Evolutionary conservation across 2,797 vertebrate genomes (phyloP).

Genomic region (Gymnothorax reevesii): DNA sequence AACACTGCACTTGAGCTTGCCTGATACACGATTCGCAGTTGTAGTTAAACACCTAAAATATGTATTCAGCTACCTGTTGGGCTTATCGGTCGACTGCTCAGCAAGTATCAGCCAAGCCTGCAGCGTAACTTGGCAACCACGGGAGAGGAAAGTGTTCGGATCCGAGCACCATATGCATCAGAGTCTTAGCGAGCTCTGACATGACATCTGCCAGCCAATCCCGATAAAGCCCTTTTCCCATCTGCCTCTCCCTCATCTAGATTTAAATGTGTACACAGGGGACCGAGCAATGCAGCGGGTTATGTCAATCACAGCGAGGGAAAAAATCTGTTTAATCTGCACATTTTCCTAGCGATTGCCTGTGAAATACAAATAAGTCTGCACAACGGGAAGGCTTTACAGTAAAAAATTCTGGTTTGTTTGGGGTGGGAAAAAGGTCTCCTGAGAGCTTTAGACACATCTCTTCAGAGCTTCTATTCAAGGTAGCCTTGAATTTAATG

Average conservation of each 20-base stretch:
- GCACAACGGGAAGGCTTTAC: not conserved
- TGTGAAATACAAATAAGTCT: not conserved
- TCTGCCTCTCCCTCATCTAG: not conserved
- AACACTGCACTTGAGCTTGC: not conserved
- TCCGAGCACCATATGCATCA: not conserved
- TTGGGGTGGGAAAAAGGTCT: not conserved
- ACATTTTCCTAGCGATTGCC: not conserved
- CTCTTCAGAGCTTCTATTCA: slow-evolving; percentile 34
- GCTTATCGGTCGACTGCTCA: not conserved
- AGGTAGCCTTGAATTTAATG: not conserved
- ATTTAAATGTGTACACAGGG: not conserved
- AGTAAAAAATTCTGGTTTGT: not conserved
- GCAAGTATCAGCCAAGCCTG: not conserved
- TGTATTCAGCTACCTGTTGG: not conserved
- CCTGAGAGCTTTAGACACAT: slow-evolving; percentile 11
- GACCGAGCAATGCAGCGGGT: not conserved
- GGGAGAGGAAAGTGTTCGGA: not conserved
- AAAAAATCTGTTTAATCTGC: not conserved
- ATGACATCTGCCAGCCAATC: not conserved
- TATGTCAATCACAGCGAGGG: not conserved
- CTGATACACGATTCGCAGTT: not conserved
- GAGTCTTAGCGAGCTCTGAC: not conserved
- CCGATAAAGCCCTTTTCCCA: not conserved
- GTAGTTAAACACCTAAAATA: not conserved
- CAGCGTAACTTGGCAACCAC: not conserved